Base-by-base conservation (phyloP, 2,113 vertebrate species). In the Hippocampus comes region DNA sequence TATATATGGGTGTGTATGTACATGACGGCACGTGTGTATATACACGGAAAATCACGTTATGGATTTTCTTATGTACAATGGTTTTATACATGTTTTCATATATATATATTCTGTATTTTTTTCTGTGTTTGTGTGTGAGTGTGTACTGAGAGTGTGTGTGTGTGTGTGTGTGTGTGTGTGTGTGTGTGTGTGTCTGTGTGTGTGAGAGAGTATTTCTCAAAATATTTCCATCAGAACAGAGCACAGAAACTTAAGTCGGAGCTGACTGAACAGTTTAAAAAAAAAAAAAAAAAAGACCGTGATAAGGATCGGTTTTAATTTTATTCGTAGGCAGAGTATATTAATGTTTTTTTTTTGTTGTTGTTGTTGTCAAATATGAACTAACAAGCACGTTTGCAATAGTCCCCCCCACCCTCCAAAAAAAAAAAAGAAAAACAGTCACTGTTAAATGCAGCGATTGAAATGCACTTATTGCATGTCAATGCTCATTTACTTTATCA, bases 1-100 rank as follows among this genome's bases (percentile, higher is more conserved):
- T 92, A 92, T 93, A 92, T 93, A 92, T 93, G 90, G 90, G 86
- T 84, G 83, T 91, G 86, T 91, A 88, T 89, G 79, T 89, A 87
- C 88, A 87, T 91, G 74, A 75, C 83, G 78, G 74, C 82, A 88
- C 88, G 86, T 88, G 86, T 88, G 83, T 89, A 87, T 89, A 88
- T 86, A 90, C 84, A 87, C 88, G 83, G 71, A 88, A 88, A 86
- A 89, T 81, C 86, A 87, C 85, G 72, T 84, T 79, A 77, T 78
- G 75, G 77, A 86, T 89, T 86, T 88, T 89, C 92, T 88, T 90
- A 90, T 91, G 86, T 91, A 87, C 88, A 65, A 81, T 67, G 73
- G 74, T 88, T 91, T 91, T 93, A 90, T 92, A 88, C 87, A 90
- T 90, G 88, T 91, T 85, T 84, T 89, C 86, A 88, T 89, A 88